A percentile compares a stretch with the other conserved stretches of the same genome.
phyloP scores from a whole-genome alignment of 1,140 invertebrate genomes.

The Neuroterus valhalla region DNA sequence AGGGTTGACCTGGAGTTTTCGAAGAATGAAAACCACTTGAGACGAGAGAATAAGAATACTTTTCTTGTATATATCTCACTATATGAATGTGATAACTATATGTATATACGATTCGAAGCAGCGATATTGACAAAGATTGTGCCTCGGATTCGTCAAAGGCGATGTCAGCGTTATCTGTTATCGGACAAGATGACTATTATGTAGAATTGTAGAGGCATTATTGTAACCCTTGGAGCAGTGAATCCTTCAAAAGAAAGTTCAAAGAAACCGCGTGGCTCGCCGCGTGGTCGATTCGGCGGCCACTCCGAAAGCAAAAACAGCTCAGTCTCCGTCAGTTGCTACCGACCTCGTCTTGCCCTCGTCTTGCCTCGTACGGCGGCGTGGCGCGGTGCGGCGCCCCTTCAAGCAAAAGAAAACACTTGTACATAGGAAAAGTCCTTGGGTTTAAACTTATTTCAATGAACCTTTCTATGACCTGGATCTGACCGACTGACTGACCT shows the following conservation, averaged over 20 bases:
- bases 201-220: constrained; percentile 16
- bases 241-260: constrained; percentile 20
- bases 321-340: background rate
- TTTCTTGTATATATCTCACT: no score
- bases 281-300: constrained; percentile 4
- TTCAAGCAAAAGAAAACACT: constrained; percentile 27
- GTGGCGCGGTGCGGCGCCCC: constrained; percentile 19
- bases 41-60: no score
- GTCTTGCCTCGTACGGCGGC: no score
- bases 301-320: constrained; percentile 20
- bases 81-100: background rate
- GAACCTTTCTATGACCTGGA: background rate
- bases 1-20: no score
- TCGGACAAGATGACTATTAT: constrained; percentile 21
- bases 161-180: constrained; percentile 22
- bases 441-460: constrained; percentile 1
- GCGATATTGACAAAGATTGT: constrained; percentile 28
- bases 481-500: no score
- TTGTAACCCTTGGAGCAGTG: constrained; percentile 5
- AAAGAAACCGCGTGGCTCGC: constrained; percentile 26
- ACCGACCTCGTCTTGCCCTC: no score
- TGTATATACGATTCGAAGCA: background rate
- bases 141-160: constrained; percentile 22
- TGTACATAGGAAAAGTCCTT: constrained; percentile 15
- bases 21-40: no score